Percentiles rank a stretch among this genome's conserved stretches.
phyloP scores from a whole-genome alignment of 2,888 invertebrate species.

The Gandaritis pyraliata region DNA sequence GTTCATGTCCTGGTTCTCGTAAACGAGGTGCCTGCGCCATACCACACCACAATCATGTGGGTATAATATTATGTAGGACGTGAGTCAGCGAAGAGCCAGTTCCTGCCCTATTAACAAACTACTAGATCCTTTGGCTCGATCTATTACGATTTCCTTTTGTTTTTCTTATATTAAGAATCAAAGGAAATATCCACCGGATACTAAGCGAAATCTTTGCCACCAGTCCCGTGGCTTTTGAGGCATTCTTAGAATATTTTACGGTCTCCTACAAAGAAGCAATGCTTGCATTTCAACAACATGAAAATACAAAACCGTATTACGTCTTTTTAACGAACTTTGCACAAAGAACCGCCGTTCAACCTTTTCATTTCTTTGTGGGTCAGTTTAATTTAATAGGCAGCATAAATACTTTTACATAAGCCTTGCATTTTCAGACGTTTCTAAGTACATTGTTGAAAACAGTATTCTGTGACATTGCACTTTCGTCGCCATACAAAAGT shows the following conservation, averaged over 20 bases:
- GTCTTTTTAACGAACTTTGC: slow-evolving; percentile 7
- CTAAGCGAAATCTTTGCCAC: slow-evolving; percentile 1
- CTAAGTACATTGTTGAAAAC: slow-evolving; percentile 10
- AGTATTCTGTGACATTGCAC: too few relatives aligned
- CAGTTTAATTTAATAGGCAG: slow-evolving; percentile 17
- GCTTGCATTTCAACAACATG: slow-evolving; percentile 13
- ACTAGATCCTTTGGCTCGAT: slow-evolving; percentile 53
- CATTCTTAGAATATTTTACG: slow-evolving; percentile 12
- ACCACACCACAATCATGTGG: slow-evolving; percentile 14
- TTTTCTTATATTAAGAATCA: slow-evolving; percentile 6
- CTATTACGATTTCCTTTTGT: slow-evolving; percentile 11
- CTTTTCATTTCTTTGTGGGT: slow-evolving; percentile 17
- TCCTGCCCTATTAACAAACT: slow-evolving; percentile 54
- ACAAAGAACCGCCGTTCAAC: slow-evolving; percentile 9
- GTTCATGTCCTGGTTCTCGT: slow-evolving; percentile 31
- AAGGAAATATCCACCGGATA: slow-evolving; percentile 10
- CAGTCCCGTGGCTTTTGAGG: slow-evolving; percentile 3
- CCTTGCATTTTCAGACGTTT: slow-evolving; percentile 8
- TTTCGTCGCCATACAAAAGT: slow-evolving; percentile 61
- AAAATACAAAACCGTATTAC: slow-evolving; percentile 13
- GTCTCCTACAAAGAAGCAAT: slow-evolving; percentile 11
- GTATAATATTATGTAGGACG: slow-evolving; percentile 44
- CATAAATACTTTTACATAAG: slow-evolving; percentile 13
- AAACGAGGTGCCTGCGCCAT: slow-evolving; percentile 27
- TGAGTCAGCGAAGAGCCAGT: slow-evolving; percentile 50